Evolutionary conservation across 2,888 invertebrate genomes (phyloP).

Genomic region (Horisme vitalbata): DNA sequence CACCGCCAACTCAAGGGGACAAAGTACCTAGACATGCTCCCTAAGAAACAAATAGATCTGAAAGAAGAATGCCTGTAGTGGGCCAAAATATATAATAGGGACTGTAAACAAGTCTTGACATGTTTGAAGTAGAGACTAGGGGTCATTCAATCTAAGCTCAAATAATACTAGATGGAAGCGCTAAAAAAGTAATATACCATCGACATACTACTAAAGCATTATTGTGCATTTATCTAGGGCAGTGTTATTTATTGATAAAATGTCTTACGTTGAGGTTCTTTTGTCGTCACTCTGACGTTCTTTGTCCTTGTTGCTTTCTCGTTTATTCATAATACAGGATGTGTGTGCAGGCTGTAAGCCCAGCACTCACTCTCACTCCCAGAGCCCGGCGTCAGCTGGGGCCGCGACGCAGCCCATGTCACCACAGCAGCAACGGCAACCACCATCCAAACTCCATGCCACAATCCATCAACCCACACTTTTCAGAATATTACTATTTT

Average conservation of each 20-base stretch:
- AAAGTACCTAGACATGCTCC: too few species aligned
- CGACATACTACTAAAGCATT: background rate
- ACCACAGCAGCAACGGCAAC: conserved; percentile 61
- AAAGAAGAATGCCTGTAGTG: too few species aligned
- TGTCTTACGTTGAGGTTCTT: conserved; percentile 76
- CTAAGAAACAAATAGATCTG: too few species aligned
- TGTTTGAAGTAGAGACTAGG: too few species aligned
- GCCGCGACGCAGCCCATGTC: conserved; percentile 76
- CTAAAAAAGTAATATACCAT: too few species aligned
- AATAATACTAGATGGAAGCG: too few species aligned
- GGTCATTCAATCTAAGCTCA: too few species aligned
- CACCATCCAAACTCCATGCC: conserved; percentile 65
- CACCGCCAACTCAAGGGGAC: too few species aligned
- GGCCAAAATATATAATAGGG: too few species aligned
- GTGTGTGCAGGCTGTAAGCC: conserved; percentile 73
- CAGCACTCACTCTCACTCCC: conserved; percentile 74
- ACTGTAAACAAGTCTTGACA: background rate
- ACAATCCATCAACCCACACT: conserved; percentile 59
- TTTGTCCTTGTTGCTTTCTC: conserved; percentile 78
- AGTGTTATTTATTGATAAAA: background rate
- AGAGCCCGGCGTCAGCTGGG: conserved; percentile 68
- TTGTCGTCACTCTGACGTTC: conserved; percentile 81
- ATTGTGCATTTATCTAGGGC: background rate
- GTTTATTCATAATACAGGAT: conserved; percentile 79
- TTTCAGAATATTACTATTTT: conserved; percentile 62